Evolutionary conservation across 53 echinoderm and acorn worm genomes (phyloP).

Genomic region (Glandiceps talaboti): DNA sequence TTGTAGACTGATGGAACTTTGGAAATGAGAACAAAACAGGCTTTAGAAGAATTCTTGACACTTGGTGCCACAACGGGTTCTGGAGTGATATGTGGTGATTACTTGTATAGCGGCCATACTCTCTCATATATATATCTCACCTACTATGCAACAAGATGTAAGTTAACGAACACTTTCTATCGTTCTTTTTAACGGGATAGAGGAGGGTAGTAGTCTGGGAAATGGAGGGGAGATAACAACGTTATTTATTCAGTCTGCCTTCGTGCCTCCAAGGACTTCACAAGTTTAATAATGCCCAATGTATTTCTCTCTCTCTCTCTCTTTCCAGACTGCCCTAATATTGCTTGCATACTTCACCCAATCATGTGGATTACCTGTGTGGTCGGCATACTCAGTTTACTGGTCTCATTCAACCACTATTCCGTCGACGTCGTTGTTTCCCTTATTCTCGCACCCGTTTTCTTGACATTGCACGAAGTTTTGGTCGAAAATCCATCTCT

Average conservation of each 20-base stretch:
- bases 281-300: no score
- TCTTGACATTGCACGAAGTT: neutral
- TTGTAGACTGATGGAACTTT: neutral
- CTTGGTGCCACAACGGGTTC: neutral
- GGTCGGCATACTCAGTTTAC: neutral
- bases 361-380: neutral
- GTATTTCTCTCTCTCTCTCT: neutral
- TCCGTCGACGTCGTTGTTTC: neutral
- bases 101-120: neutral
- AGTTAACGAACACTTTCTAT: no score
- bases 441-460: neutral
- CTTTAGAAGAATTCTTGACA: neutral
- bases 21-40: neutral
- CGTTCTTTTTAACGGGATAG: no score
- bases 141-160: neutral
- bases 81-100: neutral
- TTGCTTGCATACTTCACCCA: neutral
- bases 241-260: no score
- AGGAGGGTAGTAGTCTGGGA: no score
- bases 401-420: neutral
- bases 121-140: neutral
- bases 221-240: no score
- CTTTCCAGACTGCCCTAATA: neutral
- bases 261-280: no score
- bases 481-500: neutral